Percentiles rank a stretch among this genome's conserved stretches.
Evolutionary conservation across 37 sponge, comb jelly and placozoan genomes (phyloP).

Genomic region (Geodia barretti): DNA sequence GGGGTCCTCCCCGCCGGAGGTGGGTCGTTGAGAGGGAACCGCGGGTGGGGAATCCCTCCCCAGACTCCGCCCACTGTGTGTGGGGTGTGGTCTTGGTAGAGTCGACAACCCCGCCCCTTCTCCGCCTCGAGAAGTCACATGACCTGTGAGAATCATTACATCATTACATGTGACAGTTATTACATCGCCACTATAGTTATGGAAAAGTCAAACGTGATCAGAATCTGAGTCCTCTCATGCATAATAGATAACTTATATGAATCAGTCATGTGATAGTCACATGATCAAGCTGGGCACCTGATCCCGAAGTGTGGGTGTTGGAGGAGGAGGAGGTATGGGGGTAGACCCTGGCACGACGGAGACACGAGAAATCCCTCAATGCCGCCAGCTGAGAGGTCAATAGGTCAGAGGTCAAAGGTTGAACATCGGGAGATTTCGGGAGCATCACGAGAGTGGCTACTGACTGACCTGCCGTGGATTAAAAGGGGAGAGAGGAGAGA

Average conservation of each 20-base stretch:
- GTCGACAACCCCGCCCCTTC: background rate
- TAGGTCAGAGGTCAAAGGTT: background rate
- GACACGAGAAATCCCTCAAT: constrained; percentile 41
- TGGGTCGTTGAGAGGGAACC: too few relatives aligned
- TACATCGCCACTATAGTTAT: too few relatives aligned
- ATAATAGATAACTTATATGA: too few relatives aligned
- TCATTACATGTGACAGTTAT: too few relatives aligned
- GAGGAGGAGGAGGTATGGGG: background rate
- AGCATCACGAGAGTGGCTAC: constrained; percentile 55
- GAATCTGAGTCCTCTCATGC: too few relatives aligned
- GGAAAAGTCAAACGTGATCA: too few relatives aligned
- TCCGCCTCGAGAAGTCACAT: background rate
- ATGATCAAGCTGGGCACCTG: background rate
- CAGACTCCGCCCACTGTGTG: background rate
- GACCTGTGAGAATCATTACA: too few relatives aligned
- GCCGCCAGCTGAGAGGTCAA: constrained; percentile 51
- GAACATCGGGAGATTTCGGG: background rate
- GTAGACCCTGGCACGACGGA: constrained; percentile 9
- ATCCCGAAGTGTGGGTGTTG: background rate
- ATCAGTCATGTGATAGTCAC: background rate
- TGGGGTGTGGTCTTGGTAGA: background rate
- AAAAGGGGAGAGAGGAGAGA: background rate
- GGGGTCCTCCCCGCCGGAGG: too few relatives aligned
- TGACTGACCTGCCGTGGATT: constrained; percentile 18
- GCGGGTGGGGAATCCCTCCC: background rate